A percentile compares a stretch with the other conserved stretches of the same genome.
Evolutionary conservation across 2,888 invertebrate species (phyloP).

Genomic region (Caenorhabditis japonica): DNA sequence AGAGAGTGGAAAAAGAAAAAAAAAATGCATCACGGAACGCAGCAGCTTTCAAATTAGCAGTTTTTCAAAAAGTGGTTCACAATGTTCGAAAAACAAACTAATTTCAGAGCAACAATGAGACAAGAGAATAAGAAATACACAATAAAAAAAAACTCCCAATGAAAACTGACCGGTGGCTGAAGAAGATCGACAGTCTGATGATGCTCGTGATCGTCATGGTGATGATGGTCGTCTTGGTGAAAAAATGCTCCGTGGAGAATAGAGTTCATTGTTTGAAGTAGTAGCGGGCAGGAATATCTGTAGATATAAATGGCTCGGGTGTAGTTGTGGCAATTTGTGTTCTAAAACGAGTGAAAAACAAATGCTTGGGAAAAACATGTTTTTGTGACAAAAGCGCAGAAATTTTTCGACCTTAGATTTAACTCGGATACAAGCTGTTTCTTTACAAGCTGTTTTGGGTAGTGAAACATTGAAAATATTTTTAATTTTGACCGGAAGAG

Average conservation of each 20-base stretch:
- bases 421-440: too few species aligned
- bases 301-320: too few species aligned
- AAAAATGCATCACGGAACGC: too few species aligned
- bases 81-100: conserved; percentile 1
- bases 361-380: background rate
- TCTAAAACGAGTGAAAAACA: background rate
- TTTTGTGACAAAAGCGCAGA: background rate
- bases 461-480: too few species aligned
- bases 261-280: conserved; percentile 38
- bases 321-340: too few species aligned
- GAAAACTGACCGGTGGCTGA: conserved; percentile 39
- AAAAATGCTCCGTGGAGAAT: conserved; percentile 44
- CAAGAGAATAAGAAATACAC: background rate
- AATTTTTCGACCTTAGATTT: too few species aligned
- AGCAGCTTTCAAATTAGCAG: too few species aligned
- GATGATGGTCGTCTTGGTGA: conserved; percentile 41
- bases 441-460: too few species aligned
- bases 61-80: too few species aligned
- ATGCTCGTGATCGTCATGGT: conserved; percentile 35
- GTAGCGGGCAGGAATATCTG: background rate
- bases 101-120: background rate
- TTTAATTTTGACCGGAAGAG: too few species aligned
- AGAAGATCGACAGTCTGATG: conserved; percentile 20
- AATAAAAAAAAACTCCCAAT: background rate
- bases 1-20: background rate